phyloP scores from a whole-genome alignment of 2,888 invertebrate genomes.

The Nemoura dubitans region DNA sequence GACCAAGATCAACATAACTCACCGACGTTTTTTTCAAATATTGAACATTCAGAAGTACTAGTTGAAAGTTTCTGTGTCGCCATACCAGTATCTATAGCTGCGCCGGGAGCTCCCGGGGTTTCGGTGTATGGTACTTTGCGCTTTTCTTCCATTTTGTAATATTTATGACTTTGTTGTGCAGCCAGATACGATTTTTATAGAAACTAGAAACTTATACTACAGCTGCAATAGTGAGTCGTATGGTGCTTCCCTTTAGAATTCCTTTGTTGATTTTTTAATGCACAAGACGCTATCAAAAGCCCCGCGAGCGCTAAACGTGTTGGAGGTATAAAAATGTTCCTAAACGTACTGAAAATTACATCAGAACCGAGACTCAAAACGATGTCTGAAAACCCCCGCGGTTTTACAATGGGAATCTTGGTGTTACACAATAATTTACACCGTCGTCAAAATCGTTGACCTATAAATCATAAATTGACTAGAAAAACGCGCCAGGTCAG shows the following conservation, averaged over 20 bases:
- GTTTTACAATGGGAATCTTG: no score
- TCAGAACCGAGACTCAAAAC: not conserved
- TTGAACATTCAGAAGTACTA: slow-evolving; percentile 13
- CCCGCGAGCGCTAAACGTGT: not conserved
- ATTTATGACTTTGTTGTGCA: slow-evolving; percentile 36
- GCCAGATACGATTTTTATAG: not conserved
- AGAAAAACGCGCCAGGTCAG: no score
- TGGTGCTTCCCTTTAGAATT: not conserved
- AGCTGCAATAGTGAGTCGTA: not conserved
- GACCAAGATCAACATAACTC: slow-evolving; percentile 20
- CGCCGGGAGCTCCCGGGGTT: not conserved
- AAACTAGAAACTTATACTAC: slow-evolving; percentile 13
- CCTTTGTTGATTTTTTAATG: slow-evolving; percentile 12
- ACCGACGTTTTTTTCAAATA: not conserved
- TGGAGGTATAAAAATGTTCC: not conserved
- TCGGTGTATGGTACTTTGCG: not conserved
- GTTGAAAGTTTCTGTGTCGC: not conserved
- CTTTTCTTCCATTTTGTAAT: slow-evolving; percentile 21
- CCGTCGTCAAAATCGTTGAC: not conserved
- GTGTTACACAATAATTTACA: no score
- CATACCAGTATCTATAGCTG: not conserved
- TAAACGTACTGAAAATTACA: not conserved
- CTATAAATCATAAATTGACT: not conserved
- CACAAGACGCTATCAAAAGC: not conserved
- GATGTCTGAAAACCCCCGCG: no score